These are phyloP conservation scores for Polyommatus icarus DNA, from an alignment of 2,888 invertebrate genomes.

Conservation along the genomic window DNA sequence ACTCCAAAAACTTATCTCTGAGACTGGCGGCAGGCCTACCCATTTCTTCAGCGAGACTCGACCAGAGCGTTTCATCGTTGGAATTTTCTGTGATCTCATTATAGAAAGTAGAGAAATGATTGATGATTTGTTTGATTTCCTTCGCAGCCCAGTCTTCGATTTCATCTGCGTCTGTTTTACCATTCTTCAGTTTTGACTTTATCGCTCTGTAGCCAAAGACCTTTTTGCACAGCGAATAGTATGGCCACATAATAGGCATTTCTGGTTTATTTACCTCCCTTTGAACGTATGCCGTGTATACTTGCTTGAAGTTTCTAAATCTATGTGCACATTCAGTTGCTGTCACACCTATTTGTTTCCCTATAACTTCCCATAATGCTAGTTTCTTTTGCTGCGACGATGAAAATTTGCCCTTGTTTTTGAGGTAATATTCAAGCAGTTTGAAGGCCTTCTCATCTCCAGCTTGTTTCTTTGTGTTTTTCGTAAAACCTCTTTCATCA, in stretches of 20 bases:
- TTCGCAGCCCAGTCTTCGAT: conserved; percentile 63
- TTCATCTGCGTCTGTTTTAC: conserved; percentile 52
- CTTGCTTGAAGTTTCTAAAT: conserved; percentile 66
- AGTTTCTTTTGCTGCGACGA: conserved; percentile 58
- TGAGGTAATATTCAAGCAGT: conserved; percentile 67
- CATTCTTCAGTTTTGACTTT: conserved; percentile 61
- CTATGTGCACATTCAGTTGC: conserved; percentile 65
- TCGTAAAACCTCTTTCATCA: conserved; percentile 55
- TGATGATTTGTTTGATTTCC: conserved; percentile 62
- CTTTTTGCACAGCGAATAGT: conserved; percentile 68
- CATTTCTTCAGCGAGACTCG: conserved; percentile 49
- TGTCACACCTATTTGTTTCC: conserved; percentile 58
- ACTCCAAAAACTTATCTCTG: conserved; percentile 63
- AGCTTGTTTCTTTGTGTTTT: conserved; percentile 48
- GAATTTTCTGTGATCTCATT: conserved; percentile 50
- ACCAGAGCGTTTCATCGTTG: conserved; percentile 54
- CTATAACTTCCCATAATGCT: conserved; percentile 58
- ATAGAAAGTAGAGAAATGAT: conserved; percentile 57
- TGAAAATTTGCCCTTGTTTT: conserved; percentile 65
- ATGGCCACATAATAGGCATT: conserved; percentile 69
- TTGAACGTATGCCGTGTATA: conserved; percentile 62
- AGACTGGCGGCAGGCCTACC: conserved; percentile 54
- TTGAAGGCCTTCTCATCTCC: conserved; percentile 63
- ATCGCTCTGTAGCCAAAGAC: conserved; percentile 68
- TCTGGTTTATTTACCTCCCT: conserved; percentile 69